Conservation (phyloP, 53 echinoderm and acorn worm species). For the Holothuria leucospilota region DNA sequence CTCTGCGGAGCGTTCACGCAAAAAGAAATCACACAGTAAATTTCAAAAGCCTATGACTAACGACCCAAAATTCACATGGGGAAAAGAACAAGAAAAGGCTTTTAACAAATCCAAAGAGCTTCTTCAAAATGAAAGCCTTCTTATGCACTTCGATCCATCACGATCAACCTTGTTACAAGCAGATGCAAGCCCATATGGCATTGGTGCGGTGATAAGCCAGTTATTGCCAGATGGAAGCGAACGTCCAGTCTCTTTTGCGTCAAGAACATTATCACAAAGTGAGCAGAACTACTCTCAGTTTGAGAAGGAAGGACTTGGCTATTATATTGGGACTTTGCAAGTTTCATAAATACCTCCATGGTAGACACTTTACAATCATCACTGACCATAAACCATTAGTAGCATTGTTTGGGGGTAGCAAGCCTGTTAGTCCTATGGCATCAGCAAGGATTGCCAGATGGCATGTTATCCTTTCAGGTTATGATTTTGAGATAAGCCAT, state of each 20-base stretch:
- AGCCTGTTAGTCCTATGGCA: slow-evolving; percentile 55
- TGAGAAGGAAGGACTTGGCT: slow-evolving; percentile 65
- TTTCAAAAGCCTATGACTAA: neutral
- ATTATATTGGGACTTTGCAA: slow-evolving; percentile 65
- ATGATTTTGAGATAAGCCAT: slow-evolving; percentile 51
- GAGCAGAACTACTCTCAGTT: slow-evolving; percentile 65
- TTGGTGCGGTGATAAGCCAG: slow-evolving; percentile 67
- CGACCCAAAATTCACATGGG: slow-evolving; percentile 49
- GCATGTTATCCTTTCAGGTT: slow-evolving; percentile 50
- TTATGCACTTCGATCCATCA: slow-evolving; percentile 36
- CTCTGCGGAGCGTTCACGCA: neutral
- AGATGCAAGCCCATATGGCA: slow-evolving; percentile 70
- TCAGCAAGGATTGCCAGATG: slow-evolving; percentile 49
- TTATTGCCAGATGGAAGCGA: slow-evolving; percentile 58
- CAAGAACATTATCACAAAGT: slow-evolving; percentile 44
- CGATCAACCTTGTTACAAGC: slow-evolving; percentile 59
- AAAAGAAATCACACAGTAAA: slow-evolving; percentile 5
- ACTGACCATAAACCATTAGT: slow-evolving; percentile 60
- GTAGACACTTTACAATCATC: slow-evolving; percentile 43
- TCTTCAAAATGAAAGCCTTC: slow-evolving; percentile 35
- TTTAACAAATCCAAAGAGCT: slow-evolving; percentile 50
- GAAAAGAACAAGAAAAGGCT: too few species aligned
- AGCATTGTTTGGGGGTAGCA: slow-evolving; percentile 21
- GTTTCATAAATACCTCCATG: slow-evolving; percentile 62
- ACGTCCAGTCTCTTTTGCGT: too few species aligned